These are phyloP conservation scores for Drosophila cyrtoloma DNA, from an alignment of 2,888 invertebrate genomes.

Conservation along the genomic window DNA sequence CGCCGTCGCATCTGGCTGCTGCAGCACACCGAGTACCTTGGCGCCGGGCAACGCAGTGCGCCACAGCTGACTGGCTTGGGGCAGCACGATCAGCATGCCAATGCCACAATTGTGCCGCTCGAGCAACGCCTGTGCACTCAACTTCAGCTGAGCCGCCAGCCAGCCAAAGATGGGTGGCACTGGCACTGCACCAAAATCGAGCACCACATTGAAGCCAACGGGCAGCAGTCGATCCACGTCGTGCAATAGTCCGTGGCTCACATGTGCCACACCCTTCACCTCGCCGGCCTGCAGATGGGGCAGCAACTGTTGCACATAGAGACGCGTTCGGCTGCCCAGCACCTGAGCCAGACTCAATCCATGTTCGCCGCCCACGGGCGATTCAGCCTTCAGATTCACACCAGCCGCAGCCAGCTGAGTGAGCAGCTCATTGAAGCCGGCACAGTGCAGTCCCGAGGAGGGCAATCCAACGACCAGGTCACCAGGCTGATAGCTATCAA, in stretches of 20 bases:
- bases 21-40: conserved; percentile 86
- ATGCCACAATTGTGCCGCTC: conserved; percentile 98
- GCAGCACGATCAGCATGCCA: conserved; percentile 93
- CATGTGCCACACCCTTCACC: conserved; percentile 95
- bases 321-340: conserved; percentile 93
- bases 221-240: conserved; percentile 95
- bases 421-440: conserved; percentile 96
- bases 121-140: conserved; percentile 92
- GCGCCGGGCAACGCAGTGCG: conserved; percentile 85
- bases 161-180: conserved; percentile 94
- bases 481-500: conserved; percentile 88
- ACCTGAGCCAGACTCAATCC: conserved; percentile 90
- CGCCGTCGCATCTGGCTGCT: conserved; percentile 25
- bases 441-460: conserved; percentile 97
- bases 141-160: conserved; percentile 91
- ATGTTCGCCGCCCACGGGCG: conserved; percentile 86
- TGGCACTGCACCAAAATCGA: conserved; percentile 90
- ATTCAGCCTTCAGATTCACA: conserved; percentile 87
- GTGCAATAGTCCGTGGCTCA: conserved; percentile 95
- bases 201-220: conserved; percentile 87
- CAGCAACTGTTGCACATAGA: conserved; percentile 92
- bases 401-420: conserved; percentile 90
- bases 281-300: conserved; percentile 88
- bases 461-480: conserved; percentile 94
- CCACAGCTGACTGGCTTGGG: conserved; percentile 86